Evolutionary conservation across 2,888 invertebrate genomes (phyloP), one percentile per base, ranked within the genome.

Genomic region (Pinctada fucata): DNA sequence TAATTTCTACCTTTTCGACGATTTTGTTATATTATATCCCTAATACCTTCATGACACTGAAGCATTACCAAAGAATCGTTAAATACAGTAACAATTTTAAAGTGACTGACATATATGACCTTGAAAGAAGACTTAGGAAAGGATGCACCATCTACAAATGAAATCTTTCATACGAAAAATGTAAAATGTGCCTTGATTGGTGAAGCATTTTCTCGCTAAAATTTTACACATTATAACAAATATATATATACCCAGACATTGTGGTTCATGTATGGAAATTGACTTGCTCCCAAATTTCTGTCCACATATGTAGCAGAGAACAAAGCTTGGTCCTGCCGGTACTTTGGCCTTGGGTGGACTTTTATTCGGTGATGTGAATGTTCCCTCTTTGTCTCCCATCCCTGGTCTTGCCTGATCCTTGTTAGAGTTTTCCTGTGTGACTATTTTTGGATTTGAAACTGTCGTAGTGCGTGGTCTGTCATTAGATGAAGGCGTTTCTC

Each of bases 261-360:
- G 94, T 2, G 95, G 95, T 88, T 95, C 95, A 90, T 95, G 95
- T 80, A 95, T 94, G 76, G 93, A 92, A 58, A 95, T 94, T 67
- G 95, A 95, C 85, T 94, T 93, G 1, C 94, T 93, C 50, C 95
- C 95, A 87, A 95, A 95, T 88, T 94, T 94, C 69, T 95, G 93
- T 1, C 95, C 95, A 87, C 95, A 96, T 84, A 95, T 94, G 89
- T 94, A 94, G 88, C 95, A 96, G 78, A 93, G 89, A n/a, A 93
- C 92, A 72, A 92, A 91, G 45, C 88, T 89, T 3, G 92, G 90
- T 3, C 80, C 83, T n/a, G 79, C 76, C 49, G 78, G 76, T 31
- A 79, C 82, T 5, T 71, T 71, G 3, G 83, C 66, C 69, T 85
- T 86, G 3, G 84, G 84, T 47, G 85, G 85, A 51, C 72, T 75